phyloP scores from a whole-genome alignment of 2,888 invertebrate species.

The Lochmaea capreae region DNA sequence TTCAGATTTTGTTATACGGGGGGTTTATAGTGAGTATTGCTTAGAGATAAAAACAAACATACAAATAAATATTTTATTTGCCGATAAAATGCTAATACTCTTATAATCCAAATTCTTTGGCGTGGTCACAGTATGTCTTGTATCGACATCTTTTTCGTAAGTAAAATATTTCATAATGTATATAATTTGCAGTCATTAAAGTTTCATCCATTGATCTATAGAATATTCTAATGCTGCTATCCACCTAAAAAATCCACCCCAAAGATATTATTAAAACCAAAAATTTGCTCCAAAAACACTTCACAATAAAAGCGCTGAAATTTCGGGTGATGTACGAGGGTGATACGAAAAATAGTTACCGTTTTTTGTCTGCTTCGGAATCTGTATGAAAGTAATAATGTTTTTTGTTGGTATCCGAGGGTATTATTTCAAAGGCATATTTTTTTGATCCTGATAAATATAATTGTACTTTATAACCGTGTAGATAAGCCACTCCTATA shows the following conservation, averaged over 20 bases:
- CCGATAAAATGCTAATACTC: conserved; percentile 21
- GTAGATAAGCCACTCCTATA: conserved; percentile 90
- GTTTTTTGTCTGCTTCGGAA: conserved; percentile 93
- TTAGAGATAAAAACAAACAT: background rate
- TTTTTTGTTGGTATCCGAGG: conserved; percentile 87
- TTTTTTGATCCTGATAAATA: conserved; percentile 88
- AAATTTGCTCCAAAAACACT: background rate
- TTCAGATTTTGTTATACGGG: background rate
- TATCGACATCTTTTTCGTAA: conserved; percentile 19
- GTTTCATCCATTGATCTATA: conserved; percentile 92
- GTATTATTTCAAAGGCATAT: conserved; percentile 90
- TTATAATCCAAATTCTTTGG: conserved; percentile 19
- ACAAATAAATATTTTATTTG: conserved; percentile 31
- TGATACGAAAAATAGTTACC: conserved; percentile 69
- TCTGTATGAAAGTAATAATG: conserved; percentile 94
- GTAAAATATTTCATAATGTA: conserved; percentile 26
- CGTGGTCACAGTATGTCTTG: conserved; percentile 26
- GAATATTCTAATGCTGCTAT: conserved; percentile 93
- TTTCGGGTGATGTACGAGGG: background rate
- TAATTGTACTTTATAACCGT: conserved; percentile 92
- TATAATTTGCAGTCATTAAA: conserved; percentile 66
- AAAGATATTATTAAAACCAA: conserved; percentile 21
- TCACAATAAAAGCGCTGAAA: too few species aligned
- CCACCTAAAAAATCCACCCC: conserved; percentile 76
- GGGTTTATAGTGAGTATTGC: background rate